phyloP scores from a whole-genome alignment of 2,113 vertebrate genomes.

The Rhea americana region DNA sequence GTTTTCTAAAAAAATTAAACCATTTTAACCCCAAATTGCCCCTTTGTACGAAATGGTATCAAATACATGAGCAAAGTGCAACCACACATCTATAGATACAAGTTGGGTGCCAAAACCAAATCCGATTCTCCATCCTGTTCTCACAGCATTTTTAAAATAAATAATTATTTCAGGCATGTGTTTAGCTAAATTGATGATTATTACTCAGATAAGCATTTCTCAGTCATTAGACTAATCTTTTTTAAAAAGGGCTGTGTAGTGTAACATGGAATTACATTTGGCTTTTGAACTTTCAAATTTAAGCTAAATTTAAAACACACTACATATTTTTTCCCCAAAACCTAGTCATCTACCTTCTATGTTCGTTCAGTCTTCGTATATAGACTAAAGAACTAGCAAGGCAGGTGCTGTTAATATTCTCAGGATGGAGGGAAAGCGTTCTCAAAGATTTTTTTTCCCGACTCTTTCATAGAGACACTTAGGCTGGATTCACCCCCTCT shows the following conservation, averaged over 20 bases:
- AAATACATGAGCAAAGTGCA: slow-evolving; percentile 41
- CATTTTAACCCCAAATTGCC: neutral
- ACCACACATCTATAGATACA: slow-evolving; percentile 17
- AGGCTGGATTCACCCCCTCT: neutral
- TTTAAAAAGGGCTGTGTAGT: neutral
- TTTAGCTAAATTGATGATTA: slow-evolving; percentile 1
- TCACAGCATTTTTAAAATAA: slow-evolving; percentile 18
- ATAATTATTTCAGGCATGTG: neutral
- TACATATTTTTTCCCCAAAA: neutral
- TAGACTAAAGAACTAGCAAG: neutral
- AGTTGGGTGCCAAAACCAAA: slow-evolving; percentile 28
- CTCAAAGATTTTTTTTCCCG: no score
- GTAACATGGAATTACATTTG: neutral
- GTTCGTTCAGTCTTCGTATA: neutral
- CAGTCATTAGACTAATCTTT: neutral
- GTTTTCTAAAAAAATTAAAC: slow-evolving; percentile 25
- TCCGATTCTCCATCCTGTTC: slow-evolving; percentile 39
- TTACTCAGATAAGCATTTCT: neutral
- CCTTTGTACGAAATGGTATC: slow-evolving; percentile 5
- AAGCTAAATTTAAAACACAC: neutral
- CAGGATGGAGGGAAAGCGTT: no score
- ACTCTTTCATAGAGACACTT: neutral
- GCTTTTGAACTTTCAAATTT: neutral
- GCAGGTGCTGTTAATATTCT: neutral
- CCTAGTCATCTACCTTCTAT: neutral